These are phyloP conservation scores for Falco columbarius DNA, from an alignment of 2,797 vertebrate genomes.

Conservation along the genomic window DNA sequence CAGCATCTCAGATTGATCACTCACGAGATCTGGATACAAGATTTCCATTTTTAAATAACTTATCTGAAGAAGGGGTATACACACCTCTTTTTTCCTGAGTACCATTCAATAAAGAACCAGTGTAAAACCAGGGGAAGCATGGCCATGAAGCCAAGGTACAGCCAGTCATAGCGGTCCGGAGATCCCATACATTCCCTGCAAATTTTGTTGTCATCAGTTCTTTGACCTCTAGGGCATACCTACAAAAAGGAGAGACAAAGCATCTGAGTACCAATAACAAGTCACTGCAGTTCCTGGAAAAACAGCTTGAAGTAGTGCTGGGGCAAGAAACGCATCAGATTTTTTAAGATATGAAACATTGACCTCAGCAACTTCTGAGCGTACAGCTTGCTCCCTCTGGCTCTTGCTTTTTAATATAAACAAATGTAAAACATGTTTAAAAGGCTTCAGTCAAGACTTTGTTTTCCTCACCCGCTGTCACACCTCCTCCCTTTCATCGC, in stretches of 20 bases:
- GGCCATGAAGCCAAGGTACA: slow-evolving; percentile 98
- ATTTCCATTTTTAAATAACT: background rate
- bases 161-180: slow-evolving; percentile 95
- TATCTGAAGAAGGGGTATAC: background rate
- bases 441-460: background rate
- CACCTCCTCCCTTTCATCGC: rapidly evolving
- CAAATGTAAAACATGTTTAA: background rate
- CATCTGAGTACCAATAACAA: rapidly evolving
- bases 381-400: background rate
- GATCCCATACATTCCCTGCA: slow-evolving; percentile 86
- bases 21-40: rapidly evolving
- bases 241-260: slow-evolving; percentile 45
- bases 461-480: background rate
- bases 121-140: slow-evolving; percentile 94
- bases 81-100: slow-evolving; percentile 97
- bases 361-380: background rate
- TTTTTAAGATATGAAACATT: background rate
- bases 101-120: slow-evolving; percentile 99
- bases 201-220: slow-evolving; percentile 85
- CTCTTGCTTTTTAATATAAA: background rate
- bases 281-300: background rate
- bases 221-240: slow-evolving; percentile 94
- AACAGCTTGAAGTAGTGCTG: background rate
- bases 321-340: rapidly evolving
- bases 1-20: background rate